These are phyloP conservation scores for Pangasianodon gigas DNA, from an alignment of 2,113 vertebrate species.

Conservation along the genomic window DNA sequence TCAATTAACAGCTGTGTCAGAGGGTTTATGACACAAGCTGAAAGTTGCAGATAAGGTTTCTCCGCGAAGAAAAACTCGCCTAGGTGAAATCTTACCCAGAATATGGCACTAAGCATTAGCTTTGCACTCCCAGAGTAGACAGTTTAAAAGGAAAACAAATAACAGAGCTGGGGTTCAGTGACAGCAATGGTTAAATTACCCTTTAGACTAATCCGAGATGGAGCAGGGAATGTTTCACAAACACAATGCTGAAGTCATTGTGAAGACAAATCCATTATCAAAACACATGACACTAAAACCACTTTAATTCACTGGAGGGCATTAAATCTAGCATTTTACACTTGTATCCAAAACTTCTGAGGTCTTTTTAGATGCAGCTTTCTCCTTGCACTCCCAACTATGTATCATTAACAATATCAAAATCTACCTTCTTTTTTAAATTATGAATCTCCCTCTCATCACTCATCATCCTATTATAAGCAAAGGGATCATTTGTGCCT, in stretches of 20 bases:
- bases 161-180: slow-evolving; percentile 16
- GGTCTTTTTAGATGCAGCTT: background rate
- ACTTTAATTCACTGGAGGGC: background rate
- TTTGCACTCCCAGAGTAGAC: background rate
- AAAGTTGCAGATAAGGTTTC: slow-evolving; percentile 43
- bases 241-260: slow-evolving; percentile 9
- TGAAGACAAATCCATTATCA: slow-evolving; percentile 8
- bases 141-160: slow-evolving; percentile 38
- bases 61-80: slow-evolving; percentile 25
- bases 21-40: slow-evolving; percentile 35
- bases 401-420: background rate
- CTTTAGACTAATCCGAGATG: slow-evolving; percentile 30
- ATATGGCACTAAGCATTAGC: background rate
- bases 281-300: background rate
- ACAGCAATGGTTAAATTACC: background rate
- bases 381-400: background rate
- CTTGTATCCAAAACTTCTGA: background rate
- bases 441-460: background rate
- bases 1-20: background rate
- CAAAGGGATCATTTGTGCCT: background rate
- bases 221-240: slow-evolving; percentile 21
- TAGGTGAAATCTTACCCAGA: slow-evolving; percentile 26
- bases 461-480: slow-evolving; percentile 1
- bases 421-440: background rate
- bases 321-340: slow-evolving; percentile 6